Percentiles rank a stretch among this genome's conserved stretches.
Conservation (phyloP, 2,113 vertebrate genomes). For the Ovibos moschatus region DNA sequence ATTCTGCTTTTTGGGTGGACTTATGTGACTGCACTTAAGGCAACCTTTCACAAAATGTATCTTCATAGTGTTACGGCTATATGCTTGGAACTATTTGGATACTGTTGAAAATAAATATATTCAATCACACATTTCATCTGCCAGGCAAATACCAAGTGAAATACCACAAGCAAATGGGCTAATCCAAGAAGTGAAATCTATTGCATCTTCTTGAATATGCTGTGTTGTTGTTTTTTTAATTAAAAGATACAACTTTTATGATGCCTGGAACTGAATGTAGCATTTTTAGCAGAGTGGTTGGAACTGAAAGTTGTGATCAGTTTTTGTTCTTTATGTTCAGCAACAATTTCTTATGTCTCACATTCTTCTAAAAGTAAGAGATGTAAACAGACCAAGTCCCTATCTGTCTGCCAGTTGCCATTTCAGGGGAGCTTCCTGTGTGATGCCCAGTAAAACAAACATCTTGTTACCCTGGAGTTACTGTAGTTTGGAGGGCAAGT, state of each 20-base stretch:
- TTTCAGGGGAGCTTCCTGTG: neutral
- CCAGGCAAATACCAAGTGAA: neutral
- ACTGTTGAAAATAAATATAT: slow-evolving; percentile 29
- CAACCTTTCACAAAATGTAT: neutral
- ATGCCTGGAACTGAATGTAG: neutral
- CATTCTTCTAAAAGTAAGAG: neutral
- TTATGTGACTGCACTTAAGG: neutral
- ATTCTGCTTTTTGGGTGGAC: neutral
- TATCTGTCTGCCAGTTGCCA: neutral
- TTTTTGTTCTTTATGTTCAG: neutral
- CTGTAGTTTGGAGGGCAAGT: neutral
- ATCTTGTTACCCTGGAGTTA: neutral
- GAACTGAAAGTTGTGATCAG: neutral
- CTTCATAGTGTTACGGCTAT: neutral
- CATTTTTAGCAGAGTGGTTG: neutral
- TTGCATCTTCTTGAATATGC: neutral
- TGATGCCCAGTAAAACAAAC: neutral
- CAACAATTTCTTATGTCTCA: neutral
- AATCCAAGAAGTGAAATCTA: neutral
- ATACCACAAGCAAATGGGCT: neutral
- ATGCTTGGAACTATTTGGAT: slow-evolving; percentile 15
- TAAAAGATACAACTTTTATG: neutral
- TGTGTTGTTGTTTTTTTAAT: neutral
- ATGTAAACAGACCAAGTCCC: neutral
- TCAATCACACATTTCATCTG: neutral